Evolutionary conservation across 2,113 vertebrate species (phyloP).

Genomic region (Chionodraco myersi): DNA sequence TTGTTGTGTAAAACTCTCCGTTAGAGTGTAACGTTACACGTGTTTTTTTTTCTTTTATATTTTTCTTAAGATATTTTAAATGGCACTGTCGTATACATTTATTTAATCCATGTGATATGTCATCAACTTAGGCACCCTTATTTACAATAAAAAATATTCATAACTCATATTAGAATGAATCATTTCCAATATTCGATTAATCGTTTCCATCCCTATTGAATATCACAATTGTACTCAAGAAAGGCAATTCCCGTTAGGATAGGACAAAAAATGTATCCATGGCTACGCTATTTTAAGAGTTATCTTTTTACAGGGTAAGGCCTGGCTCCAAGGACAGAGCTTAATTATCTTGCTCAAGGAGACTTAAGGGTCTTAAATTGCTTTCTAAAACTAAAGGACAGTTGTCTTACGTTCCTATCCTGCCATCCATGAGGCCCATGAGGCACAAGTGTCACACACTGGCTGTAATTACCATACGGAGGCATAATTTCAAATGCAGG

Average conservation of each 20-base stretch:
- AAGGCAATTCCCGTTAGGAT: conserved; percentile 5
- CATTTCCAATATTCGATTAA: no score
- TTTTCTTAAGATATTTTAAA: no score
- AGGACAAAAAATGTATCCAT: conserved; percentile 11
- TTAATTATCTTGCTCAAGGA: conserved; percentile 46
- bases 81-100: no score
- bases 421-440: conserved; percentile 1
- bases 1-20: no score
- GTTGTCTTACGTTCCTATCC: conserved; percentile 2
- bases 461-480: conserved; percentile 40
- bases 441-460: conserved; percentile 45
- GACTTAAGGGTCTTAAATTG: background rate
- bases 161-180: no score
- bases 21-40: no score
- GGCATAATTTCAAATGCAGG: conserved; percentile 25
- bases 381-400: conserved; percentile 28
- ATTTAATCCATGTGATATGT: no score
- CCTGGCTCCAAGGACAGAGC: conserved; percentile 5
- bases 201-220: background rate
- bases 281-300: background rate
- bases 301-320: conserved; percentile 3
- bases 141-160: no score
- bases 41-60: no score
- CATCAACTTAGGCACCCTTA: no score
- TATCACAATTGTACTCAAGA: conserved; percentile 14